Conservation (phyloP, 2,113 vertebrate species). For the Oncorhynchus clarkii region DNA sequence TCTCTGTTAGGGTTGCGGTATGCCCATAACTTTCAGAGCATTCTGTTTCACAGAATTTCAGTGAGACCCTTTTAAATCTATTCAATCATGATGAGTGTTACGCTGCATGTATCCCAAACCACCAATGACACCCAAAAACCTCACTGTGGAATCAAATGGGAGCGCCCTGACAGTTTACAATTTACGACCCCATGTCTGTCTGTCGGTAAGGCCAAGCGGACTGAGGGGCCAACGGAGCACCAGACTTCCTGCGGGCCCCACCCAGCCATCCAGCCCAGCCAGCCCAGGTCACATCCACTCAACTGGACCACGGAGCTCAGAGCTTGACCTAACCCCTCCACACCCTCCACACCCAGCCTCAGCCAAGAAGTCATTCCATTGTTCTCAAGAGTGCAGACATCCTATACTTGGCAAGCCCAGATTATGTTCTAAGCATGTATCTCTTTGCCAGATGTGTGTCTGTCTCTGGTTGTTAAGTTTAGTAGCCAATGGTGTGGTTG, state of each 20-base stretch:
- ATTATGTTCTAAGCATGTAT: constrained; percentile 9
- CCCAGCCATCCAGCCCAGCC: constrained; percentile 47
- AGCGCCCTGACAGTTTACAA: constrained; percentile 40
- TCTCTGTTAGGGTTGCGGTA: no score
- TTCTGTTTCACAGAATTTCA: neutral
- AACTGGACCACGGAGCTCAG: constrained; percentile 48
- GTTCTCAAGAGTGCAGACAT: constrained; percentile 60
- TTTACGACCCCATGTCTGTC: constrained; percentile 1
- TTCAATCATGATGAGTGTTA: neutral
- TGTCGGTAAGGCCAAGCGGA: neutral
- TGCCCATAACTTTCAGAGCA: no score
- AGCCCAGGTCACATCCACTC: constrained; percentile 53
- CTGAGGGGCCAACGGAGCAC: constrained; percentile 17
- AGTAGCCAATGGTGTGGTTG: neutral
- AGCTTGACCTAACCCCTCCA: constrained; percentile 48
- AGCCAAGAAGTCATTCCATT: constrained; percentile 59
- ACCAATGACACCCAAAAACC: neutral
- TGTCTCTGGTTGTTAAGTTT: neutral
- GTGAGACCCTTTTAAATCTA: neutral
- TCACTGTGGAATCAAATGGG: constrained; percentile 38
- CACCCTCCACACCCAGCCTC: constrained; percentile 43
- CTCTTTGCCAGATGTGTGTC: constrained; percentile 45
- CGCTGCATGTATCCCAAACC: neutral
- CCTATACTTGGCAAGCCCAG: constrained; percentile 27
- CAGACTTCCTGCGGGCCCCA: constrained; percentile 54